phyloP scores from a whole-genome alignment of 2,888 invertebrate species.

The Epinotia ramella region DNA sequence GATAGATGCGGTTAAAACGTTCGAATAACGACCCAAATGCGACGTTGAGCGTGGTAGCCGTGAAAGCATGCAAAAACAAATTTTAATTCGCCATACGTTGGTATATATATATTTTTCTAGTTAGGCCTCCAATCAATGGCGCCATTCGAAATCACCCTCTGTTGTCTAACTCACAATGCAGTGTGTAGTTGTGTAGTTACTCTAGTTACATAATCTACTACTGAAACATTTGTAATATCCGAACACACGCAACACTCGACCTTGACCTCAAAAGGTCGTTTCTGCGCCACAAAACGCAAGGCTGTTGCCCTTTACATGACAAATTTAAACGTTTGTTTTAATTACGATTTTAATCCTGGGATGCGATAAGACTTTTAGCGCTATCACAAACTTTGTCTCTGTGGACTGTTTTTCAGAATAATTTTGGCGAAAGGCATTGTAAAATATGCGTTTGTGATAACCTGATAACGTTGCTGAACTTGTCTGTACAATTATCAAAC shows the following conservation, averaged over 20 bases:
- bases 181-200: background rate
- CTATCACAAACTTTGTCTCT: background rate
- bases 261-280: slow-evolving; percentile 28
- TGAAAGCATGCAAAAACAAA: no score
- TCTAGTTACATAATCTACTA: slow-evolving; percentile 1
- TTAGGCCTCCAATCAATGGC: no score
- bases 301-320: slow-evolving; percentile 10
- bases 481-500: no score
- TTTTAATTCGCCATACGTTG: no score
- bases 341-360: background rate
- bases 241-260: slow-evolving; percentile 19
- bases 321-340: slow-evolving; percentile 5
- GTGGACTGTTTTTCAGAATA: background rate
- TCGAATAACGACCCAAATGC: no score
- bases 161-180: no score
- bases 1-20: no score
- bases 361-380: slow-evolving; percentile 7
- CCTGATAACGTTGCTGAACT: no score
- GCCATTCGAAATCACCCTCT: no score
- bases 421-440: background rate
- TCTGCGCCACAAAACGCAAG: background rate
- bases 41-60: no score
- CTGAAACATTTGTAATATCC: background rate
- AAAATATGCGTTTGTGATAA: no score
- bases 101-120: no score